Evolutionary conservation across 2,113 vertebrate genomes (phyloP).

Genomic region (Odobenus rosmarus): DNA sequence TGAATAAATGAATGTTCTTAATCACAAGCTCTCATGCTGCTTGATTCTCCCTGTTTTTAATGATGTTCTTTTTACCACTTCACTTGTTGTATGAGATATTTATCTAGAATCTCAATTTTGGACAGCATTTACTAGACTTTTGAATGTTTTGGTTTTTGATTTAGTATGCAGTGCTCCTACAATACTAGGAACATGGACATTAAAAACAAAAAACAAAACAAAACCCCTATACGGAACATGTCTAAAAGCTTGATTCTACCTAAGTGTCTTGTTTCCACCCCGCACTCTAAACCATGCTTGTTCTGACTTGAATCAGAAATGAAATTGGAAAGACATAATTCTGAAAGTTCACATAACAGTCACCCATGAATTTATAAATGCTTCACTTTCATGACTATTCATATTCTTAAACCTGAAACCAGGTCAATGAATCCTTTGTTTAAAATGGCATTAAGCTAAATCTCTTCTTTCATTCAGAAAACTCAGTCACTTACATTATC

Average conservation of each 20-base stretch:
- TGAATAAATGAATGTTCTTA: not conserved
- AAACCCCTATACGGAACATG: not conserved
- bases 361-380: conserved; percentile 44
- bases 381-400: not conserved
- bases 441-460: conserved; percentile 53
- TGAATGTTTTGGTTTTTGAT: not conserved
- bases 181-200: not conserved
- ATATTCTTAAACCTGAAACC: conserved; percentile 3
- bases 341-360: conserved; percentile 52
- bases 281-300: not conserved
- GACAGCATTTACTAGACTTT: not conserved
- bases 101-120: conserved; percentile 45
- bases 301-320: conserved; percentile 53
- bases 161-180: not conserved
- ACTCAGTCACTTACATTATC: not conserved
- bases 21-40: not conserved
- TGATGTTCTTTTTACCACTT: not conserved
- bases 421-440: conserved; percentile 58
- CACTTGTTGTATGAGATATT: not conserved
- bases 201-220: not conserved
- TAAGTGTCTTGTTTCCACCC: not conserved
- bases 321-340: conserved; percentile 15
- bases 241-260: conserved; percentile 23
- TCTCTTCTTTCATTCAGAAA: conserved; percentile 56
- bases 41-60: conserved; percentile 18